Conservation (phyloP, 2,113 vertebrate species). For the Mormoops blainvillei region DNA sequence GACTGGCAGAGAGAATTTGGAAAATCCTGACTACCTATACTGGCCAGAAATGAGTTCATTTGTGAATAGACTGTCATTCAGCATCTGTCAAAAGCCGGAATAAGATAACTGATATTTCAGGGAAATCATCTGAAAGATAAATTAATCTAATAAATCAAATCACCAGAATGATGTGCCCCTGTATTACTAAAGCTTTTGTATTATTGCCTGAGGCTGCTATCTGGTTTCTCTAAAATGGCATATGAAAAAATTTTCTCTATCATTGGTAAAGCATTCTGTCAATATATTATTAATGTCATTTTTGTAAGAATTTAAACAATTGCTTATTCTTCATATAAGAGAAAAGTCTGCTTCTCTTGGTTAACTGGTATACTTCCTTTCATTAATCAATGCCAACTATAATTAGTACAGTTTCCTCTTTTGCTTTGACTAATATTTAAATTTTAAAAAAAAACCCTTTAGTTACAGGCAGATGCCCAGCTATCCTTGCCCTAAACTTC, state of each 20-base stretch:
- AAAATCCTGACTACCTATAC: neutral
- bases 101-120: neutral
- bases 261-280: neutral
- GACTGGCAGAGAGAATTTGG: neutral
- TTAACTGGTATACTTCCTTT: neutral
- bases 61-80: neutral
- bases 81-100: neutral
- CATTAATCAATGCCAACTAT: conserved; percentile 27
- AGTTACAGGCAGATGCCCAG: neutral
- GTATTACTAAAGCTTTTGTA: neutral
- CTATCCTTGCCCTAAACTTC: neutral
- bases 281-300: neutral
- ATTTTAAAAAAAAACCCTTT: neutral
- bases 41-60: neutral
- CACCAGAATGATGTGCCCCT: neutral
- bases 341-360: neutral
- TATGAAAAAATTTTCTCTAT: neutral
- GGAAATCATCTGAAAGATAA: neutral
- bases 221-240: neutral
- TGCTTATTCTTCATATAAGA: neutral
- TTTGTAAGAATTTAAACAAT: neutral
- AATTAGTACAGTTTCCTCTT: conserved; percentile 44
- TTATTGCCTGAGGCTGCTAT: neutral
- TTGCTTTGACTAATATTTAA: neutral
- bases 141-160: neutral